Percentiles rank a stretch among this genome's conserved stretches.
Evolutionary conservation across 2,797 vertebrate genomes (phyloP).

Genomic region (Eulemur albifrons): DNA sequence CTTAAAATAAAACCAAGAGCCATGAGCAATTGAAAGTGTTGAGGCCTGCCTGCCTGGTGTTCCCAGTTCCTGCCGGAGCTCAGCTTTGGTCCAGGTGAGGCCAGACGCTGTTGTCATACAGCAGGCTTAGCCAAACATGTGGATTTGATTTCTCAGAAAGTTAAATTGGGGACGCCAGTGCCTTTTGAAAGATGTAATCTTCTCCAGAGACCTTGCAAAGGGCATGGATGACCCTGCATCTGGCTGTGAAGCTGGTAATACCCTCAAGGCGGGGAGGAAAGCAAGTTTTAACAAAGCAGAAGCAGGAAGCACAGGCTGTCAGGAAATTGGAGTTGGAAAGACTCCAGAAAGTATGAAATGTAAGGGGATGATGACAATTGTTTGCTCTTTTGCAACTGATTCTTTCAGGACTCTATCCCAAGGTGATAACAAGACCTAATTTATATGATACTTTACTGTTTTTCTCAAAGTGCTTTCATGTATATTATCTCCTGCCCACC

Average conservation of each 20-base stretch:
- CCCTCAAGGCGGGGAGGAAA: background rate
- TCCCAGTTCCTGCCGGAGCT: background rate
- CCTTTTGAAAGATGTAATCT: background rate
- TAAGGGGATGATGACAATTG: background rate
- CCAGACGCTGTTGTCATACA: background rate
- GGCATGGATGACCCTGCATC: background rate
- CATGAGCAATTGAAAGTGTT: background rate
- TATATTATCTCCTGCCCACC: background rate
- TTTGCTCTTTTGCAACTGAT: background rate
- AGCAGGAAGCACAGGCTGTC: background rate
- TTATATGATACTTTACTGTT: background rate
- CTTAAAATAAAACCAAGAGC: background rate
- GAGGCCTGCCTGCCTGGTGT: background rate
- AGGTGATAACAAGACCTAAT: background rate
- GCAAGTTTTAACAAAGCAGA: background rate
- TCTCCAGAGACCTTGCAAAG: background rate
- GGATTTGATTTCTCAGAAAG: conserved; percentile 9
- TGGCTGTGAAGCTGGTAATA: background rate
- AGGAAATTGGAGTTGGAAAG: background rate
- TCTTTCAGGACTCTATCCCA: background rate
- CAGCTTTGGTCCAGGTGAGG: background rate
- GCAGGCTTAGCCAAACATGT: background rate
- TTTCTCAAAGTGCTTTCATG: background rate
- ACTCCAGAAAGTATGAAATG: background rate
- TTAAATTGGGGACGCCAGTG: background rate